Evolutionary conservation across 2,797 vertebrate species (phyloP), one percentile per base, ranked within the genome.

Genomic region (Adelosebastes latens): DNA sequence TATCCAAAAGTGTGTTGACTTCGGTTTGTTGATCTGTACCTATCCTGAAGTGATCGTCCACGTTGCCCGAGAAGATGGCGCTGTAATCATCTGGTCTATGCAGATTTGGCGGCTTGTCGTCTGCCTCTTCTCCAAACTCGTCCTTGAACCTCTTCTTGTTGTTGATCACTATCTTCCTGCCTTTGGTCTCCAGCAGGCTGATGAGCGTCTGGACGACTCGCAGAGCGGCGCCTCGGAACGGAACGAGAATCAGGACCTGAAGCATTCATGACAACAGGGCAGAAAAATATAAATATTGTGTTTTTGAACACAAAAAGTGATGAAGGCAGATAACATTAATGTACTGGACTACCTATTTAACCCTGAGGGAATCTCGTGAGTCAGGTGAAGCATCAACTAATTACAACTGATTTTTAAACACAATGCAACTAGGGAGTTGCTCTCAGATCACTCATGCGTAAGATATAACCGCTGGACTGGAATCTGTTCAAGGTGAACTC

Each of bases 11-110:
- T 5, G 2, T 12, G 5, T 8, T 2, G 12, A 11, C 7, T 10
- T 74, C 0, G 9, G 34, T 49, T 75, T 13, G 52, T 58, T 49
- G 2, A 46, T 32, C 4, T 3, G 4, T 77, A 99, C 99, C 98
- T 34, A 99, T 98, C 88, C 97, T 97, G 93, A 99, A 99, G 92
- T 99, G 98, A 90, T 99, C 99, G 11, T 99, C 98, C 4, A 98
- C 96, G 74, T 99, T 99, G 81, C 99, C 98, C 3, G 96, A 95
- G 92, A 99, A 99, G 52, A 98, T 66, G 0, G 98, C 97, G 62
- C 96, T 95, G 59, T 98, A 99, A 90, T 99, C 98, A 4, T 99
- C 98, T 1, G 99, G 98, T 83, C 98, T 95, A 85, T 94, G 95
- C 85, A 97, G 93, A 84, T 95, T 97, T 55, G 97, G 85, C 0